Evolutionary conservation across 1,140 invertebrate species (phyloP).

Genomic region (Polypedilum pembai): DNA sequence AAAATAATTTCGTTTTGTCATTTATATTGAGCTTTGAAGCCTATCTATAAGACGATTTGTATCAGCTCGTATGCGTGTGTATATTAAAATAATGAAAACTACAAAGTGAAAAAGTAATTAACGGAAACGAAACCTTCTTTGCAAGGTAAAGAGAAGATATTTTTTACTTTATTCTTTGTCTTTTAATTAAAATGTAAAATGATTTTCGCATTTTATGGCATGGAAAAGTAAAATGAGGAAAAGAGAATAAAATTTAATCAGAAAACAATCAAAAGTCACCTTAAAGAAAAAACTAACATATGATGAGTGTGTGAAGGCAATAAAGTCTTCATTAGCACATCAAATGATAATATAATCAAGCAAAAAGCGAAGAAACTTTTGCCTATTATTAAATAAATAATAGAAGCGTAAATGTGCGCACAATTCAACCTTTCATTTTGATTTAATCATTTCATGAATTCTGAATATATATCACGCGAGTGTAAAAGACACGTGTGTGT

Average conservation of each 20-base stretch:
- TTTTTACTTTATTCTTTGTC: not conserved
- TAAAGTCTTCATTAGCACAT: slow-evolving; percentile 10
- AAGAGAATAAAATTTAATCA: too few species aligned
- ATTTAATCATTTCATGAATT: not conserved
- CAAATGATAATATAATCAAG: slow-evolving; percentile 1
- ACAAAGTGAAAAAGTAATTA: slow-evolving; percentile 14
- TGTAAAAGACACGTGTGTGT: not conserved
- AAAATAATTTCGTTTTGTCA: too few species aligned
- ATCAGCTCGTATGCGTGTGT: too few species aligned
- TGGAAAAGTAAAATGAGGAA: too few species aligned
- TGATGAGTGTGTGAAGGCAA: too few species aligned
- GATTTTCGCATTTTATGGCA: too few species aligned
- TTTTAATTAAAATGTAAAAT: too few species aligned
- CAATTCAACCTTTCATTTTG: slow-evolving; percentile 6
- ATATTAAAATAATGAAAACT: not conserved
- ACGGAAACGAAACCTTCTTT: not conserved
- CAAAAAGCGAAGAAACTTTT: too few species aligned
- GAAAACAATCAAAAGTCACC: too few species aligned
- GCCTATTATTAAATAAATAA: not conserved
- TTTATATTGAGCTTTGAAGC: too few species aligned
- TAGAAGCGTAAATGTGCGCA: slow-evolving; percentile 4
- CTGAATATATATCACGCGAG: not conserved
- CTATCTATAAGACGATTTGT: too few species aligned
- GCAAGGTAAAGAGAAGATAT: not conserved
- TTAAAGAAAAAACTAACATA: too few species aligned